Percentiles rank a stretch among this genome's conserved stretches.
These are phyloP conservation scores for Fistularia tabacaria DNA, from an alignment of 2,797 vertebrate genomes.

Conservation along the genomic window DNA sequence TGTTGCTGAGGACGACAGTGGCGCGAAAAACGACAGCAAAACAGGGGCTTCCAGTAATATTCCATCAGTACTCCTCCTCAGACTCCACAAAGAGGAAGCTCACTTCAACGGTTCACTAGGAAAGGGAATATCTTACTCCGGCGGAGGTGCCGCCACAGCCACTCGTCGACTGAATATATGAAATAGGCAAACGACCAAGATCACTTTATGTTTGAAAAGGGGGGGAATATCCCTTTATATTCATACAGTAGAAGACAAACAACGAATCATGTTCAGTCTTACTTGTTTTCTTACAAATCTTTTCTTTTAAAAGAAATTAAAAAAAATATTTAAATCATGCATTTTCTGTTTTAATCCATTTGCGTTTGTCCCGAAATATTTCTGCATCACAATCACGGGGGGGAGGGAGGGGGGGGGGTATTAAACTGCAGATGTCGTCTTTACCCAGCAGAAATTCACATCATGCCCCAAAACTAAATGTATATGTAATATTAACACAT, in stretches of 20 bases:
- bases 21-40: slow-evolving; percentile 20
- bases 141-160: slow-evolving; percentile 52
- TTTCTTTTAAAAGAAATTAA: slow-evolving; percentile 70
- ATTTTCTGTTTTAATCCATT: slow-evolving; percentile 1
- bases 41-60: slow-evolving; percentile 66
- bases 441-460: too few relatives aligned
- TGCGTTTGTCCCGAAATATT: too few relatives aligned
- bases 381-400: too few relatives aligned
- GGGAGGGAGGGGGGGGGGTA: too few relatives aligned
- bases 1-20: slow-evolving; percentile 49
- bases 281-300: slow-evolving; percentile 73
- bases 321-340: slow-evolving; percentile 74
- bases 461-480: too few relatives aligned
- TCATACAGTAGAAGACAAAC: slow-evolving; percentile 54
- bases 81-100: slow-evolving; percentile 49
- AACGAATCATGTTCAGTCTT: slow-evolving; percentile 65
- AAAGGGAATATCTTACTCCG: slow-evolving; percentile 55
- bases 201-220: slow-evolving; percentile 64
- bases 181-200: slow-evolving; percentile 66
- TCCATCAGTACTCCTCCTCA: slow-evolving; percentile 44
- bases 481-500: too few relatives aligned
- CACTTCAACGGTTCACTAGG: slow-evolving; percentile 21
- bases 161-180: slow-evolving; percentile 65
- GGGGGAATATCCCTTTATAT: slow-evolving; percentile 44
- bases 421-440: too few relatives aligned